Evolutionary conservation across 2,797 vertebrate genomes (phyloP), one percentile per base, ranked within the genome.

Genomic region (Hyperoplus immaculatus): DNA sequence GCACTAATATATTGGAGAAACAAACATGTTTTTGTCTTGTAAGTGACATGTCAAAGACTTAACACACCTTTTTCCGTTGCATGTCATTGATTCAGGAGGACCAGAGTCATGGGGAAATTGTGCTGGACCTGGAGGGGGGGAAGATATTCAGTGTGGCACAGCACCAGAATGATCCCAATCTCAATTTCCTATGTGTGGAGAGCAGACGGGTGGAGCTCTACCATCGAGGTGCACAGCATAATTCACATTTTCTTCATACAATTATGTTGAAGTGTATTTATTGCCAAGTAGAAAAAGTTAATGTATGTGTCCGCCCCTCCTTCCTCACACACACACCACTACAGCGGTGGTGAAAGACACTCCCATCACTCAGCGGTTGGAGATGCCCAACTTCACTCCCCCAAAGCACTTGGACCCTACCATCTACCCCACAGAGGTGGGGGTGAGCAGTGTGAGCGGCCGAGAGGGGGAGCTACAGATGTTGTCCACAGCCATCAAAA

Each of bases 91-190:
- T 72, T 75, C 94, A 97, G 92, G 90, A 95, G 86, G 96, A 96
- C 62, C 88, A 92, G n/a, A 82, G 66, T 39, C 97, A 97, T 0
- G 97, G 97, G 15, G 97, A 98, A 79, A 89, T 97, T 64, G 91
- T 97, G 63, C 88, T 98, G 11, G 97, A 98, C 8, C 89, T 97
- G 83, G 96, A 97, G 78, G 96, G 94, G 3, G 96, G 97, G 53
- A 96, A 95, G 82, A 91, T 98, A 74, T 98, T 98, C 85, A 98
- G 95, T 12, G 97, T 98, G 41, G 94, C 96, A 0, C 96, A 96
- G 87, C 96, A 98, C 92, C 94, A 94, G 42, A 97, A 97, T 61
- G 94, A 96, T 72, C 96, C 95, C 0, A 96, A 96, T 58, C 96
- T 97, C 0, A 96, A 93, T 85, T 98, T 97, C 87, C 93, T 98